phyloP scores from a whole-genome alignment of 2,888 invertebrate species.

The Halictus ligatus region DNA sequence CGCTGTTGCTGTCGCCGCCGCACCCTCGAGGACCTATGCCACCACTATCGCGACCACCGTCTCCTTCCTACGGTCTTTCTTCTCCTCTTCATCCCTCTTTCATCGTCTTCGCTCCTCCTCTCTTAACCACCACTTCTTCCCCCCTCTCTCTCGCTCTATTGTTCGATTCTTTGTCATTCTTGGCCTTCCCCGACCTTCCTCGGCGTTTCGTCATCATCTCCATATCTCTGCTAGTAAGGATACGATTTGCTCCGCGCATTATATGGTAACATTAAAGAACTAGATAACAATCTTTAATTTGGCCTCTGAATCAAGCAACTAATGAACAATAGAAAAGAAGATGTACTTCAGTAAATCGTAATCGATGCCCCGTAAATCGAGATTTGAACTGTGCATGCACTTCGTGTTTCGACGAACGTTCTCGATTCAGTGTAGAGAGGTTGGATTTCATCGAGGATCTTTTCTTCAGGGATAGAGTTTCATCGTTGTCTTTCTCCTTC shows the following conservation, averaged over 20 bases:
- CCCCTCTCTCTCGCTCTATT: slow-evolving; percentile 6
- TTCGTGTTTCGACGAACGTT: not conserved
- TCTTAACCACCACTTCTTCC: slow-evolving; percentile 6
- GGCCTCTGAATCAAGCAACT: no score
- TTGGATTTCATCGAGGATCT: slow-evolving; percentile 7
- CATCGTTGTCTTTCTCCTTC: not conserved
- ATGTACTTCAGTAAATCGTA: not conserved
- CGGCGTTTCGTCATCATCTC: not conserved
- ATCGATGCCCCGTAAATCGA: not conserved
- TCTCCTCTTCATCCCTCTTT: slow-evolving; percentile 45
- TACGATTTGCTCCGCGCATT: not conserved
- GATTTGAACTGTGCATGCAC: not conserved
- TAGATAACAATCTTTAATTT: not conserved
- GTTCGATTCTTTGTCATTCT: not conserved
- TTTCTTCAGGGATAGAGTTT: not conserved
- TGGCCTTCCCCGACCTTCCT: not conserved
- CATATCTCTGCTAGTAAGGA: not conserved
- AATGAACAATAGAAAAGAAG: not conserved
- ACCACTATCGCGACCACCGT: not conserved
- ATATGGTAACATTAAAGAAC: not conserved
- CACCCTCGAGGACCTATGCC: slow-evolving; percentile 47
- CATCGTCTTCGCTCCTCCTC: slow-evolving; percentile 24
- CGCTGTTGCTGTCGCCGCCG: slow-evolving; percentile 66
- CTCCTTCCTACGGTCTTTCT: not conserved
- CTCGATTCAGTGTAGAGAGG: not conserved